Evolutionary conservation across 2,888 invertebrate species (phyloP), one percentile per base, ranked within the genome.

Genomic region (Tenthredo notha): DNA sequence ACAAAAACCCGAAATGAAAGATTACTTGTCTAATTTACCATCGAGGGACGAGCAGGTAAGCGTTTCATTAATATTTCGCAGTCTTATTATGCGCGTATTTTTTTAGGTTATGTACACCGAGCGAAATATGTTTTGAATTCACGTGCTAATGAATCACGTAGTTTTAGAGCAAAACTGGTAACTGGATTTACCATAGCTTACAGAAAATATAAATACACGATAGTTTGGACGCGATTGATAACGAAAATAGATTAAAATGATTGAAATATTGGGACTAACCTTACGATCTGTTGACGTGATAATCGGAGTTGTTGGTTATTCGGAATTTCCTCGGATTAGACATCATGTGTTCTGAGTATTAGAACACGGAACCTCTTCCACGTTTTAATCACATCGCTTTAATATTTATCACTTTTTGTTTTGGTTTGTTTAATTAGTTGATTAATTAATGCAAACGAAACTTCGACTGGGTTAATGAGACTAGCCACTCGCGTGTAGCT

Each of bases 21-120:
- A 95, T 67, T 96, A 96, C 92, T 93, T 97, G 33, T 94, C 94
- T 78, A 94, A 94, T 85, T 94, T 97, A 91, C 97, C 97, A 0
- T 97, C 97, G 0, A 94, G 97, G 87, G 96, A 97, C 91, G 96
- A 95, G 91, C 94, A 95, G 93, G 96, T 96, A 92, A 90, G 85
- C 61, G 21, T 21, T 10, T 25, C 10, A 2, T 10, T 10, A 85
- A 86, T n/a, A 21, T 25, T 7, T 61, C 21, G 9, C 25, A 21
- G 40, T 58, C 5, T 25, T 33, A 58, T 77, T 50, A 40, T 72
- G 25, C 18, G 21, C 54, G 65, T 70, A 72, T 80, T 70, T 74
- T 67, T 87, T 47, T 83, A 87, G 87, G 87, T 87, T 87, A 87
- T 86, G 86, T 86, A 74, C 54, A n/a, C 6, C 21, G 50, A 18